A percentile compares a stretch with the other conserved stretches of the same genome.
phyloP scores from a whole-genome alignment of 2,888 invertebrate species.

The Thecophora atra region DNA sequence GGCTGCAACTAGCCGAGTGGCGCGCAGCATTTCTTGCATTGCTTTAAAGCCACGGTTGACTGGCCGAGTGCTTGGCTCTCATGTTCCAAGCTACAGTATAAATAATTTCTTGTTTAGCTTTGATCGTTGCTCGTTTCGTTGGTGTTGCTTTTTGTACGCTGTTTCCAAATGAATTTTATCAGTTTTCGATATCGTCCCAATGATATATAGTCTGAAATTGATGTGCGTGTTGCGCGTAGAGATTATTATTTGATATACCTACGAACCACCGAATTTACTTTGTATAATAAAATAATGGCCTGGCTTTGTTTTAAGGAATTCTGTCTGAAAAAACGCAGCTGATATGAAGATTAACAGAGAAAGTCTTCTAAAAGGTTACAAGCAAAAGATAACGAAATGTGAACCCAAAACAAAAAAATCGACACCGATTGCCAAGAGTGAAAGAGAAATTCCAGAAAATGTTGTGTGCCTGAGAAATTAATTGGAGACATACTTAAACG shows the following conservation, averaged over 20 bases:
- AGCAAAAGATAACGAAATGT: no score
- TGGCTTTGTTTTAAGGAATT: background rate
- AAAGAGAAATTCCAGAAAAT: no score
- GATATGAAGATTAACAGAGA: no score
- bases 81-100: conserved; percentile 19
- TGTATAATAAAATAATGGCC: background rate
- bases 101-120: conserved; percentile 32
- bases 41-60: background rate
- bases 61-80: background rate
- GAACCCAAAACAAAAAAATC: no score
- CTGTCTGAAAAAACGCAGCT: background rate
- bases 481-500: no score
- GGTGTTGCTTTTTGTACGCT: background rate
- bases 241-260: conserved; percentile 21
- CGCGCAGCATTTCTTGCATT: conserved; percentile 4
- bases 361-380: no score
- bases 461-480: no score
- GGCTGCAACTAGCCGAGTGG: conserved; percentile 17
- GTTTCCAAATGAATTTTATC: conserved; percentile 43
- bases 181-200: conserved; percentile 49
- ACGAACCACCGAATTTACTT: background rate
- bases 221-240: conserved; percentile 31
- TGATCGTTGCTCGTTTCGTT: background rate
- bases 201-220: conserved; percentile 45
- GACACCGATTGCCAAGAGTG: no score